A percentile compares a stretch with the other conserved stretches of the same genome.
These are phyloP conservation scores for Malurus melanocephalus DNA, from an alignment of 2,113 vertebrate species.

Conservation along the genomic window DNA sequence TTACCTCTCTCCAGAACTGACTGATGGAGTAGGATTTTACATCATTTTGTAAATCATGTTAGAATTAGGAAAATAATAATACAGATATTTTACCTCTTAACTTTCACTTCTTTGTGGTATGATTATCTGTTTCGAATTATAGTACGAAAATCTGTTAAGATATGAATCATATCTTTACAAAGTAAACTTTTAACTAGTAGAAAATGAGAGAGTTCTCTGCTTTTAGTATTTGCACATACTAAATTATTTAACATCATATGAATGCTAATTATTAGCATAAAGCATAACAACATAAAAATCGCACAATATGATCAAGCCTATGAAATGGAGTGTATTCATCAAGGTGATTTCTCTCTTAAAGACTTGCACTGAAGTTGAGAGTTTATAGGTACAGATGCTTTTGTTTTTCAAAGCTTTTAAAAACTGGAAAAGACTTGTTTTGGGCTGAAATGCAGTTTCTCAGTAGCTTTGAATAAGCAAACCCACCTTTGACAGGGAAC, in stretches of 20 bases:
- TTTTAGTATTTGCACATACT: not conserved
- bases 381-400: not conserved
- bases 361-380: not conserved
- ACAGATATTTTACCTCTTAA: not conserved
- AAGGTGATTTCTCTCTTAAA: not conserved
- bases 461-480: rapidly evolving
- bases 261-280: not conserved
- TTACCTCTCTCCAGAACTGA: not conserved
- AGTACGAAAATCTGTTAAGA: not conserved
- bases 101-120: not conserved
- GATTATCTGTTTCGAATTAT: not conserved
- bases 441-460: not conserved
- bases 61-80: not conserved
- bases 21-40: not conserved
- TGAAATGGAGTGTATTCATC: not conserved
- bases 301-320: not conserved
- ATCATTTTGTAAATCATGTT: not conserved
- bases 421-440: not conserved
- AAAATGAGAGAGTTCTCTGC: not conserved
- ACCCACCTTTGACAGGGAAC: not conserved
- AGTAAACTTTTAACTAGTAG: not conserved
- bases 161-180: not conserved
- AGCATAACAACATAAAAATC: not conserved
- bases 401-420: not conserved
- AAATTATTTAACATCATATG: not conserved